Evolutionary conservation across 2,797 vertebrate species (phyloP).

Genomic region (Sparidentex hasta): DNA sequence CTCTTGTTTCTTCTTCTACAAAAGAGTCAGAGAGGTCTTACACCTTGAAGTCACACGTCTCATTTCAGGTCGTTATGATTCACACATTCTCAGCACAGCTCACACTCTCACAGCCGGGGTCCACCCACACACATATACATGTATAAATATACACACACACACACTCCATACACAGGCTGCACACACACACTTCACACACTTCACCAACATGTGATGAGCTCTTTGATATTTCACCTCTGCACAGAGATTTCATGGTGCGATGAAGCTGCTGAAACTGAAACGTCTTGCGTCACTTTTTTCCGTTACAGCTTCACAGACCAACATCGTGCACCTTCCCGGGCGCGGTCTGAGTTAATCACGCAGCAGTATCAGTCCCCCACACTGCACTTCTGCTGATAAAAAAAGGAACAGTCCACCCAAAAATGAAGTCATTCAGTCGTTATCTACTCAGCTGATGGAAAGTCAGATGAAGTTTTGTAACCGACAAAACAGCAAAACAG

Average conservation of each 20-base stretch:
- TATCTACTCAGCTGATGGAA: too few species aligned
- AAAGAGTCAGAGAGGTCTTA: conserved; percentile 3
- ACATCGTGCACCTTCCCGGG: background rate
- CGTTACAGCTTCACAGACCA: too few species aligned
- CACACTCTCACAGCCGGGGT: background rate
- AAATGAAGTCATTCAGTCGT: too few species aligned
- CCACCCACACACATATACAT: background rate
- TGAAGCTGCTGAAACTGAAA: background rate
- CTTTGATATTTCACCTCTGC: background rate
- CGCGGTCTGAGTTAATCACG: background rate
- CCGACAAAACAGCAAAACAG: too few species aligned
- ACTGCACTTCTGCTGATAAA: background rate
- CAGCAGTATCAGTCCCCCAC: background rate
- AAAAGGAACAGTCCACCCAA: too few species aligned
- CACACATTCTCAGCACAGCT: conserved; percentile 4
- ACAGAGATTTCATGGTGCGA: background rate
- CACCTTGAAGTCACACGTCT: background rate
- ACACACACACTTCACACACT: background rate
- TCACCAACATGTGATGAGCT: background rate
- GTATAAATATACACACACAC: background rate
- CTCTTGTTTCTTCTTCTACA: background rate
- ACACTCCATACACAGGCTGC: background rate
- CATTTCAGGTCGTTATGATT: conserved; percentile 4
- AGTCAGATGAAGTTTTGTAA: too few species aligned
- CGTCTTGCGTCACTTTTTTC: background rate